Percentiles rank a stretch among this genome's conserved stretches.
Evolutionary conservation across 2,113 vertebrate species (phyloP).

Genomic region (Myanophis thanlyinensis): DNA sequence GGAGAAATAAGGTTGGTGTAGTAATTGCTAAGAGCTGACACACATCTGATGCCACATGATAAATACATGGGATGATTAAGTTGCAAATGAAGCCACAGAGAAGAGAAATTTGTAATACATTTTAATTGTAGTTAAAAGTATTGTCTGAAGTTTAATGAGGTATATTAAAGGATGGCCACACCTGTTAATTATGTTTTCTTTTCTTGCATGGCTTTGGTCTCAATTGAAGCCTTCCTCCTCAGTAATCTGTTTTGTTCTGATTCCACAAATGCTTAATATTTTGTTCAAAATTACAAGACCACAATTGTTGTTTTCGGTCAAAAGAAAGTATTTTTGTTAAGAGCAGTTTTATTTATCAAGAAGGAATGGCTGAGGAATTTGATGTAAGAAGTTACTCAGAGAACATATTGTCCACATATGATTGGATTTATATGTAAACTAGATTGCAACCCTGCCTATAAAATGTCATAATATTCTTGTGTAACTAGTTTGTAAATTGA

Average conservation of each 20-base stretch:
- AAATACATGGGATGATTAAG: neutral
- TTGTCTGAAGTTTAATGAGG: slow-evolving; percentile 3
- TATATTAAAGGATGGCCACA: neutral
- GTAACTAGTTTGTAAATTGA: neutral
- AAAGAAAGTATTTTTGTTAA: neutral
- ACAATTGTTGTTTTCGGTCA: neutral
- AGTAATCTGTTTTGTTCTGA: neutral
- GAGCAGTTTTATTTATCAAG: neutral
- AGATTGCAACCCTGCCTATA: neutral
- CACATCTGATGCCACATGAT: neutral
- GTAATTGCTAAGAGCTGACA: neutral
- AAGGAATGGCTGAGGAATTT: neutral
- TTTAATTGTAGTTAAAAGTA: neutral
- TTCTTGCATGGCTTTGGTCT: neutral
- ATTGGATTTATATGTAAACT: neutral
- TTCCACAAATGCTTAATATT: neutral
- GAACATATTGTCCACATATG: neutral
- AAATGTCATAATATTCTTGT: neutral
- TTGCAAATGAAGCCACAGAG: neutral
- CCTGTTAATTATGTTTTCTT: neutral
- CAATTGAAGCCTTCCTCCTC: neutral
- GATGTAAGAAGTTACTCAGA: neutral
- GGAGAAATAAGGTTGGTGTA: neutral
- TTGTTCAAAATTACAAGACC: neutral
- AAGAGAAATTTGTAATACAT: neutral